These are phyloP conservation scores for Magallana nippona DNA, from an alignment of 2,888 invertebrate species.

Conservation along the genomic window DNA sequence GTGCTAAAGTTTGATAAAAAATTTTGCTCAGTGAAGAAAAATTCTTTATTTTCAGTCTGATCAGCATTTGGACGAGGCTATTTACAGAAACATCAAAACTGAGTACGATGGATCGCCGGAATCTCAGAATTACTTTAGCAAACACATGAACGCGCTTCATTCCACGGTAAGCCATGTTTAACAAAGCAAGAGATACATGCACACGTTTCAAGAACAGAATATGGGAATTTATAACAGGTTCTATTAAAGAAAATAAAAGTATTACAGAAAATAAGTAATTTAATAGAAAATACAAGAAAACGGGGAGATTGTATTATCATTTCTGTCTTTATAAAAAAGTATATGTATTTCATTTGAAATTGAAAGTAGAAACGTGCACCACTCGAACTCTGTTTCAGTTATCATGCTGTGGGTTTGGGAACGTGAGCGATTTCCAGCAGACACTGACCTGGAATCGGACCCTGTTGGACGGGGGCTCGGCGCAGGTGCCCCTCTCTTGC, in stretches of 20 bases:
- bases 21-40: too few relatives aligned
- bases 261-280: too few relatives aligned
- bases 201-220: too few relatives aligned
- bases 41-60: conserved; percentile 40
- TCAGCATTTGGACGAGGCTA: conserved; percentile 43
- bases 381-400: conserved; percentile 42
- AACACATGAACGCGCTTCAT: conserved; percentile 44
- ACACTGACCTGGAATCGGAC: conserved; percentile 48
- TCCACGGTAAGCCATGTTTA: conserved; percentile 14
- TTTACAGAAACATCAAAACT: conserved; percentile 43
- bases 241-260: too few relatives aligned
- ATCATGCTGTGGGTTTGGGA: conserved; percentile 47
- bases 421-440: conserved; percentile 35
- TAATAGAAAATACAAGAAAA: too few relatives aligned
- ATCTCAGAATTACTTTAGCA: conserved; percentile 44
- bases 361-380: not conserved
- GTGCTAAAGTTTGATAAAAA: too few relatives aligned
- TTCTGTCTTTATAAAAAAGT: too few relatives aligned
- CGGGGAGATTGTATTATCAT: too few relatives aligned
- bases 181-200: too few relatives aligned
- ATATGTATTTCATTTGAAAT: not conserved
- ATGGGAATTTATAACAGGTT: too few relatives aligned
- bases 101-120: conserved; percentile 46
- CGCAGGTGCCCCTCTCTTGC: conserved; percentile 44
- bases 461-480: not conserved